Conservation (phyloP, 2,113 vertebrate species). For the Microcebus murinus region DNA sequence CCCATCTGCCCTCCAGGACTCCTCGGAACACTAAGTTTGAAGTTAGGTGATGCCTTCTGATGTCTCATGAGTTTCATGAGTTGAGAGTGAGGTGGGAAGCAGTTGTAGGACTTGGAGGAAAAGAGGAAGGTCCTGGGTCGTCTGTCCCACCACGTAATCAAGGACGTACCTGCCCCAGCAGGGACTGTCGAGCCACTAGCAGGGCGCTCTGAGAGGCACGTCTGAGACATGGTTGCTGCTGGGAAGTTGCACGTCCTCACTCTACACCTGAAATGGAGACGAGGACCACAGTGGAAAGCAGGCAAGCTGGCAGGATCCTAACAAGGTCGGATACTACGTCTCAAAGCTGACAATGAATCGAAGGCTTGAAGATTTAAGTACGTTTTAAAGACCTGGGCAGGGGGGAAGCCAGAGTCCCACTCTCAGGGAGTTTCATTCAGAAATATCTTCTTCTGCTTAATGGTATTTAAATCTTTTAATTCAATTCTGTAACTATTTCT, state of each 20-base stretch:
- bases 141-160: not conserved
- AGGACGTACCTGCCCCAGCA: not conserved
- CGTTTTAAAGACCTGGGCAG: not conserved
- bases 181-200: not conserved
- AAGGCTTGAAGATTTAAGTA: not conserved
- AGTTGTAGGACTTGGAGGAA: constrained; percentile 10
- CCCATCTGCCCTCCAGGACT: not conserved
- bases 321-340: not conserved
- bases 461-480: not conserved
- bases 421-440: not conserved
- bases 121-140: not conserved
- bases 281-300: not conserved
- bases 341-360: not conserved
- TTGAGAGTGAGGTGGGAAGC: constrained; percentile 45
- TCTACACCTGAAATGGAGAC: not conserved
- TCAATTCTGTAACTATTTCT: not conserved
- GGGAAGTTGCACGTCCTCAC: not conserved
- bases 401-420: not conserved
- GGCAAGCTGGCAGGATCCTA: not conserved
- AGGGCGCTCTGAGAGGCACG: not conserved
- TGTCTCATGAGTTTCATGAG: constrained; percentile 46
- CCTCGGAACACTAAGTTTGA: constrained; percentile 2
- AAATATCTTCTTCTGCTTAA: constrained; percentile 13
- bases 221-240: not conserved
- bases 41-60: constrained; percentile 32